These are phyloP conservation scores for Acestrorhynchus altus DNA, from an alignment of 2,797 vertebrate genomes.

Conservation along the genomic window DNA sequence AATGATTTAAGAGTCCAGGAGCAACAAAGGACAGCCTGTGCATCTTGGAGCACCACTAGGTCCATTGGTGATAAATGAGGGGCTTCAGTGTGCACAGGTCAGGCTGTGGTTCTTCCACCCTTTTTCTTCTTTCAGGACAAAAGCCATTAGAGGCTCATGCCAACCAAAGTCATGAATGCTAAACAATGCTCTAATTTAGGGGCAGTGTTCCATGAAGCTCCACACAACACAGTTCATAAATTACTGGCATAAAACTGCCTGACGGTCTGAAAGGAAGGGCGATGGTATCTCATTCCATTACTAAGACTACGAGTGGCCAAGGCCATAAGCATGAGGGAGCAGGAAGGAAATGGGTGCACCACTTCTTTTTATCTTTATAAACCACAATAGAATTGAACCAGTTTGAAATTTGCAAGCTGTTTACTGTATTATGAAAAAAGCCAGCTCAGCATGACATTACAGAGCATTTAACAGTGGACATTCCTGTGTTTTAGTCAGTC, in stretches of 20 bases:
- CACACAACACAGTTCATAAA: constrained; percentile 55
- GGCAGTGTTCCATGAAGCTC: constrained; percentile 57
- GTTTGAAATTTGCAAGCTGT: constrained; percentile 1
- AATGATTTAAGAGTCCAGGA: constrained; percentile 5
- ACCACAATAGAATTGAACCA: constrained; percentile 26
- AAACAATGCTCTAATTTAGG: constrained; percentile 58
- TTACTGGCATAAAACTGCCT: constrained; percentile 56
- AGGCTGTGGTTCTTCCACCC: constrained; percentile 2
- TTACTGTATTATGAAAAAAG: neutral
- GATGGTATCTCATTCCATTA: constrained; percentile 49
- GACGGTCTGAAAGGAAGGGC: constrained; percentile 30
- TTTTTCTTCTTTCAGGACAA: constrained; percentile 40
- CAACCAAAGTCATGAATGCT: constrained; percentile 49
- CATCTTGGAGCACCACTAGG: neutral
- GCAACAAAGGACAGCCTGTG: neutral
- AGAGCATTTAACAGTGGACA: neutral
- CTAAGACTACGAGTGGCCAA: neutral
- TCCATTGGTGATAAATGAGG: constrained; percentile 2
- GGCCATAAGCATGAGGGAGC: neutral
- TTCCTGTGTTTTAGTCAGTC: neutral
- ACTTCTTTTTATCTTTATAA: constrained; percentile 29
- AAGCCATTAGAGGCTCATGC: constrained; percentile 40
- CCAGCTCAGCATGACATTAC: neutral
- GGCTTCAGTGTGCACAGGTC: neutral
- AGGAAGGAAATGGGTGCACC: neutral